Conservation (phyloP, 2,797 vertebrate genomes). For the Neopelma chrysocephalum region DNA sequence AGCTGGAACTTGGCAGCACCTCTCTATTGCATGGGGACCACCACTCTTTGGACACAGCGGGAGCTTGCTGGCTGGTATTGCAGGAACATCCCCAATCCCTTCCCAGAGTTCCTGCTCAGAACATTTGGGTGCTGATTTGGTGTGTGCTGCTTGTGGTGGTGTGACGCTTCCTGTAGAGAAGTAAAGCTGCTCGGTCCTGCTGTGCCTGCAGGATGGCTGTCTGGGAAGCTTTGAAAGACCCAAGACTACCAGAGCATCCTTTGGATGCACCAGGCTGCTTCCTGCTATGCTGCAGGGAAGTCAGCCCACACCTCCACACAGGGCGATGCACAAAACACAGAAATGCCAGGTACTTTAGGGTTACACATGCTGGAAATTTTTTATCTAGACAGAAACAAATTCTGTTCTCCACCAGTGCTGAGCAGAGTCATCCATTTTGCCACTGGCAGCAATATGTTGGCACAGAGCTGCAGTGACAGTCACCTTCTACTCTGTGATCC, state of each 20-base stretch:
- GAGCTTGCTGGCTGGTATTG: background rate
- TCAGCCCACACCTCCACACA: background rate
- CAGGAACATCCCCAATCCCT: background rate
- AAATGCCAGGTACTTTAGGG: background rate
- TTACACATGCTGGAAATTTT: background rate
- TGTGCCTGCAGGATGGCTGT: background rate
- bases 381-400: background rate
- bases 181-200: background rate
- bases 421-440: background rate
- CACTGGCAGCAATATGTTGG: background rate
- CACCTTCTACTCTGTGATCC: background rate
- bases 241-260: background rate
- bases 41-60: rapidly evolving
- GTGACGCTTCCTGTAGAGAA: background rate
- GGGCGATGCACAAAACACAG: background rate
- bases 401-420: background rate
- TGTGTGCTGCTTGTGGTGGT: background rate
- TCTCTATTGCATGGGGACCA: rapidly evolving
- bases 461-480: background rate
- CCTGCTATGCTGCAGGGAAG: rapidly evolving
- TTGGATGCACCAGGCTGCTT: background rate
- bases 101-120: rapidly evolving
- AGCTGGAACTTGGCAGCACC: background rate
- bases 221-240: background rate
- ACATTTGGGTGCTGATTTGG: background rate